Evolutionary conservation across 1,140 invertebrate species (phyloP), one percentile per base, ranked within the genome.

Genomic region (Aphis craccivora): DNA sequence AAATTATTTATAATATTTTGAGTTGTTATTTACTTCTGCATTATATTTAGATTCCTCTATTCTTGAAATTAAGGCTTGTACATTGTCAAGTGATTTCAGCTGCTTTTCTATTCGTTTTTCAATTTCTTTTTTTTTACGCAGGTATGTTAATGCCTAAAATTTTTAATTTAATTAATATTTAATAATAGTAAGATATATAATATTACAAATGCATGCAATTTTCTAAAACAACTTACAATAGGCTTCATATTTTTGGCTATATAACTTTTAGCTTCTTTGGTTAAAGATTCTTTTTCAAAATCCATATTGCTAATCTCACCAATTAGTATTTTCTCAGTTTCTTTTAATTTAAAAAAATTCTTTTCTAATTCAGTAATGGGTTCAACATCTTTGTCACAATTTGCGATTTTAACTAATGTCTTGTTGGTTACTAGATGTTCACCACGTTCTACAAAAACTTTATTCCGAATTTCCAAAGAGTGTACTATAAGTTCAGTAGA

Each of bases 11-110:
- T 8, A 51, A 88, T 8, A 48, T 43, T 89, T 6, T 51, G 2
- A 35, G n/a, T 53, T 25, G 30, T 87, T 43, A 87, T 67, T 90
- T 93, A 93, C 91, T 84, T 93, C 91, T 0, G 91, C 40, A 40
- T 93, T 93, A 40, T 93, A 93, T 55, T 93, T 93, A 7, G 91
- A 93, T 93, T 93, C 91, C 43, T 93, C 91, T 53, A 93, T 93
- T 93, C 91, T 93, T 53, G 91, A 93, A 93, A 93, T 84, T 30
- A 93, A 84, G 4, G 91, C 48, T 93, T 93, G 91, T 8, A 93
- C 48, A 43, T 93, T 93, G 30, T 93, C 91, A 51, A 93, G 91
- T 30, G 91, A 53, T 18, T 93, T 83, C 23, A 93, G 51, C 30
- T 93, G 91, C 40, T 93, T 93, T 86, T 93, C 91, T 20, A 93